Evolutionary conservation across 2,888 invertebrate genomes (phyloP).

Genomic region (Spilarctia lutea): DNA sequence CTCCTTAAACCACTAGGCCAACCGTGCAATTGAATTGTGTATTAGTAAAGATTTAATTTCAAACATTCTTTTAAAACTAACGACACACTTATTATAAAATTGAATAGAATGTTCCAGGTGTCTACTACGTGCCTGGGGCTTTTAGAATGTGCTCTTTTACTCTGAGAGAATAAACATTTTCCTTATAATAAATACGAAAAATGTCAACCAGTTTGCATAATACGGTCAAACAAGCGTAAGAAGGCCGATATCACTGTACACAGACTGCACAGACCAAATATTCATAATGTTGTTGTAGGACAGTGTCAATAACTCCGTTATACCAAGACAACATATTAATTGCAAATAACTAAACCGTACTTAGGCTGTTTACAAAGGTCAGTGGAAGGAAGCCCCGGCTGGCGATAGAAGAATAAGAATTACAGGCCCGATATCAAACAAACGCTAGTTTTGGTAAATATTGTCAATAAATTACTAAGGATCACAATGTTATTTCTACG

Average conservation of each 20-base stretch:
- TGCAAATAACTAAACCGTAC: slow-evolving; percentile 64
- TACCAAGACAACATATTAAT: slow-evolving; percentile 71
- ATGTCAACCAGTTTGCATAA: slow-evolving; percentile 49
- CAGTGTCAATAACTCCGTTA: slow-evolving; percentile 61
- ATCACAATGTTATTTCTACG: slow-evolving; percentile 35
- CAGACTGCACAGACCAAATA: slow-evolving; percentile 55
- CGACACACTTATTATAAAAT: background rate
- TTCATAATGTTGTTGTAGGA: slow-evolving; percentile 75
- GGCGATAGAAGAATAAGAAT: slow-evolving; percentile 29
- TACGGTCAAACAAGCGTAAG: slow-evolving; percentile 28
- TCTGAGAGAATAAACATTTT: slow-evolving; percentile 41
- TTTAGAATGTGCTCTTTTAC: slow-evolving; percentile 36
- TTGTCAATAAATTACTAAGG: slow-evolving; percentile 34
- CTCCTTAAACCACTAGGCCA: too few species aligned
- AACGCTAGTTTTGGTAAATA: slow-evolving; percentile 32
- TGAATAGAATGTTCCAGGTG: slow-evolving; percentile 29
- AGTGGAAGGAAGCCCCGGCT: slow-evolving; percentile 27
- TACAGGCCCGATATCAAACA: slow-evolving; percentile 36
- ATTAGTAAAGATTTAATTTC: background rate
- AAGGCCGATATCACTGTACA: slow-evolving; percentile 46
- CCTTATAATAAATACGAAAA: slow-evolving; percentile 38
- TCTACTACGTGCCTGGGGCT: slow-evolving; percentile 31
- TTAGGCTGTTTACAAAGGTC: slow-evolving; percentile 49
- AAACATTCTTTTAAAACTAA: slow-evolving; percentile 19
- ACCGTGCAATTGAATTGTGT: background rate